Evolutionary conservation across 1,140 invertebrate species (phyloP).

Genomic region (Palaemon carinicauda): DNA sequence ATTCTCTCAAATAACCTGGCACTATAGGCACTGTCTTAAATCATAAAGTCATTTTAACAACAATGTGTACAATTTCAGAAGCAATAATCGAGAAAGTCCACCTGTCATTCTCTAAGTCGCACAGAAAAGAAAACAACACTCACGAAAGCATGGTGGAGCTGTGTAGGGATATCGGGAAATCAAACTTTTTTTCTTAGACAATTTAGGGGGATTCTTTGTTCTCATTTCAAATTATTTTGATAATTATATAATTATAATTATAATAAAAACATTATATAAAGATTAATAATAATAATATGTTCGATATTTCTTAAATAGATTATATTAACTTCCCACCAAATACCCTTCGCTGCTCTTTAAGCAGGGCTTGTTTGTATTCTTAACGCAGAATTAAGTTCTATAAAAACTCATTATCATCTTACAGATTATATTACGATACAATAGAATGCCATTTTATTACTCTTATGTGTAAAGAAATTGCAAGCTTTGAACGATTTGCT

Average conservation of each 20-base stretch:
- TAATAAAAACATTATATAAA: too few relatives aligned
- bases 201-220: neutral
- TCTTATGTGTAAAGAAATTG: neutral
- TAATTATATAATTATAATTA: too few relatives aligned
- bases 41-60: conserved; percentile 38
- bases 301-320: neutral
- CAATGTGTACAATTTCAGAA: neutral
- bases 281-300: too few relatives aligned
- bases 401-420: neutral
- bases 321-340: neutral
- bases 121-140: conserved; percentile 27
- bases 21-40: conserved; percentile 20
- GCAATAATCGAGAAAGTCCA: conserved; percentile 23
- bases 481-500: neutral
- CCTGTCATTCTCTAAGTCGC: conserved; percentile 23
- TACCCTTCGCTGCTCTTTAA: conserved; percentile 16
- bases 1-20: neutral
- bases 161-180: neutral
- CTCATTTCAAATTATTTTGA: neutral
- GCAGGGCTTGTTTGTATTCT: conserved; percentile 31
- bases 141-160: conserved; percentile 51
- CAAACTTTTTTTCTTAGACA: neutral
- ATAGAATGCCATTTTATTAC: neutral
- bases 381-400: neutral
- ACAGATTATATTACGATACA: neutral